Evolutionary conservation across 2,797 vertebrate species (phyloP).

Genomic region (Austrolebias charrua): DNA sequence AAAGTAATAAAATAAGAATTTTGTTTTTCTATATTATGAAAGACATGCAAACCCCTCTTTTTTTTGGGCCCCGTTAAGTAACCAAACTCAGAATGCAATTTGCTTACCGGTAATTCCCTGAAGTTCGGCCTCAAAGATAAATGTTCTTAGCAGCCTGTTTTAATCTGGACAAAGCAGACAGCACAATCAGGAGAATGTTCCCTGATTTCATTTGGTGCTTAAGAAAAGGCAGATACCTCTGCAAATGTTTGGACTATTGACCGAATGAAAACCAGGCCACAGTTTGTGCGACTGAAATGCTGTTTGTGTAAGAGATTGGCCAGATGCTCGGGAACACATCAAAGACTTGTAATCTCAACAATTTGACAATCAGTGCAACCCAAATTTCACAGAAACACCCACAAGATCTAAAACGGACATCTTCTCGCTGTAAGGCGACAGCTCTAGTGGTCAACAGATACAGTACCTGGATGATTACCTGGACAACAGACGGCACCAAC

Average conservation of each 20-base stretch:
- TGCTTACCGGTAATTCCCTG: neutral
- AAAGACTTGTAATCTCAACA: neutral
- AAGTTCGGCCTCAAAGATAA: neutral
- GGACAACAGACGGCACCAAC: too few relatives aligned
- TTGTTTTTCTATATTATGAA: too few relatives aligned
- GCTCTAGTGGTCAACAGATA: too few relatives aligned
- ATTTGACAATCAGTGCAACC: neutral
- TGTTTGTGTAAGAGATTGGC: too few relatives aligned
- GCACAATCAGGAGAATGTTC: neutral
- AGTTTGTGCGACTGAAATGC: neutral
- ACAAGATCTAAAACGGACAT: too few relatives aligned
- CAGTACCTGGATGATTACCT: too few relatives aligned
- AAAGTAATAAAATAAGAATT: neutral
- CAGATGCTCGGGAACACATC: neutral
- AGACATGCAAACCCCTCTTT: too few relatives aligned
- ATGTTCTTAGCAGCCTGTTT: neutral
- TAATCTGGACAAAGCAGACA: neutral
- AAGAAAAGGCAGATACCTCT: neutral
- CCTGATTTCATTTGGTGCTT: neutral
- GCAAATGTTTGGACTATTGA: neutral
- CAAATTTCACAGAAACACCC: neutral
- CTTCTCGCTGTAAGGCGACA: too few relatives aligned
- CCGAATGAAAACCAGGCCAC: neutral
- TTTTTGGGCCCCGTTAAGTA: neutral
- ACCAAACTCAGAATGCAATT: neutral